phyloP scores from a whole-genome alignment of 2,113 vertebrate genomes.

The Bos javanicus region DNA sequence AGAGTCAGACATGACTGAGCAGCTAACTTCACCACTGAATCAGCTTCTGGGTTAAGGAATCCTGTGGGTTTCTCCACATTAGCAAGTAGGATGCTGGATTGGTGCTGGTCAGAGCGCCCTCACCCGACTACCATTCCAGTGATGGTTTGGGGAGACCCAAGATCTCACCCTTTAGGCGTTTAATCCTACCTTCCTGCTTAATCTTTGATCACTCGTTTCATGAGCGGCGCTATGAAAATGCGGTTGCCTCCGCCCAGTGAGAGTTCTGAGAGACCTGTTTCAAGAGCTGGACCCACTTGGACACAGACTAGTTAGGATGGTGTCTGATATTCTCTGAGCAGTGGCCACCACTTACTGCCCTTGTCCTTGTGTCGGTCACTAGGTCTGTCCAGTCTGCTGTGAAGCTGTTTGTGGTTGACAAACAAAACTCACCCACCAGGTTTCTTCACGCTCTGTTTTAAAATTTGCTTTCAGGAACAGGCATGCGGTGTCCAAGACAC shows the following conservation, averaged over 20 bases:
- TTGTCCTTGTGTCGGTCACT: conserved; percentile 1
- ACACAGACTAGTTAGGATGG: conserved; percentile 50
- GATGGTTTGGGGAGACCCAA: not conserved
- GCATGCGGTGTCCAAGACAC: conserved; percentile 30
- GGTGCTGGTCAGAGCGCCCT: no score
- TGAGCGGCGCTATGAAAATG: conserved; percentile 20
- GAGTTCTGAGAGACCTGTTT: conserved; percentile 38
- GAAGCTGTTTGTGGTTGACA: conserved; percentile 58
- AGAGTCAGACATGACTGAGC: not conserved
- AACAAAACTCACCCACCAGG: conserved; percentile 50
- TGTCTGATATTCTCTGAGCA: conserved; percentile 66
- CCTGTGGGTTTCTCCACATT: not conserved
- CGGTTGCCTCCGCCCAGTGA: not conserved
- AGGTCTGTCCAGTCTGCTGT: not conserved
- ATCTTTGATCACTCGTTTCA: conserved; percentile 61
- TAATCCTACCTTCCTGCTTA: not conserved
- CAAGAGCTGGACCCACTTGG: conserved; percentile 34
- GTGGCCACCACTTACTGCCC: conserved; percentile 15
- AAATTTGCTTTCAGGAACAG: conserved; percentile 63
- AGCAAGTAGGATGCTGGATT: not conserved
- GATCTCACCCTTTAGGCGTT: not conserved
- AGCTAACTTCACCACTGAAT: not conserved
- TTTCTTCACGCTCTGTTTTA: conserved; percentile 1
- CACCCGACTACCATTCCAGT: not conserved
- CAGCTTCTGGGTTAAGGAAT: not conserved